Conservation (phyloP, 2,888 invertebrate species). For the Drosophila neonasuta region DNA sequence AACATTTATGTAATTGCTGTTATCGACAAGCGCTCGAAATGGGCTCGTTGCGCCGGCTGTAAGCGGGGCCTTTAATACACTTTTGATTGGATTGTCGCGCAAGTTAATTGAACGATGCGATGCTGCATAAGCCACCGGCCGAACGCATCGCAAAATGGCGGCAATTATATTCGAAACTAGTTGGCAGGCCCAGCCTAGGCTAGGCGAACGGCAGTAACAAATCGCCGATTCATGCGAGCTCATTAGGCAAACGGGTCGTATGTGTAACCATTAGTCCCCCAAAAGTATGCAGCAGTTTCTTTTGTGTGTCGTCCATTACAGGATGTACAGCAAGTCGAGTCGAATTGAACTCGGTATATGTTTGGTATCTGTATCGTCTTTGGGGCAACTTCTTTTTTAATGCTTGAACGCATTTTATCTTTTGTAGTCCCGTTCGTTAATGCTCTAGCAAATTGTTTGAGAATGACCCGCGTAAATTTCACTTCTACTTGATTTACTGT, state of each 20-base stretch:
- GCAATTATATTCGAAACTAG: constrained; percentile 70
- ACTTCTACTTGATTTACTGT: constrained; percentile 71
- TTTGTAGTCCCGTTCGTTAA: constrained; percentile 53
- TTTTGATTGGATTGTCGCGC: constrained; percentile 79
- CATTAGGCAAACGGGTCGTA: constrained; percentile 66
- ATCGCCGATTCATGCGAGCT: constrained; percentile 71
- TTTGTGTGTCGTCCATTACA: constrained; percentile 37
- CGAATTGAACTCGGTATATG: constrained; percentile 13
- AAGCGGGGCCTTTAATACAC: constrained; percentile 72
- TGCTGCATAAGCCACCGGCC: constrained; percentile 52
- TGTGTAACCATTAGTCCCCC: constrained; percentile 38
- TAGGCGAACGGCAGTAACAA: constrained; percentile 22
- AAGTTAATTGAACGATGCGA: constrained; percentile 73
- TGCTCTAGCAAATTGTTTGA: constrained; percentile 71
- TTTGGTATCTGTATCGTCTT: constrained; percentile 25
- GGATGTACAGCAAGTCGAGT: constrained; percentile 14
- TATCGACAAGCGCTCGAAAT: constrained; percentile 73
- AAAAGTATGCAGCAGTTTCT: constrained; percentile 32
- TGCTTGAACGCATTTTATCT: constrained; percentile 69
- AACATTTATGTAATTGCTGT: constrained; percentile 78
- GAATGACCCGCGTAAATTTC: constrained; percentile 76
- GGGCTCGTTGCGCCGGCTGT: constrained; percentile 55
- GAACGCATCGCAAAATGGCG: constrained; percentile 45
- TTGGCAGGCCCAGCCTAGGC: constrained; percentile 22
- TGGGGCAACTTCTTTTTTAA: constrained; percentile 38